Conservation (phyloP, 2,888 invertebrate species). For the Lasioglossum pauxillum region DNA sequence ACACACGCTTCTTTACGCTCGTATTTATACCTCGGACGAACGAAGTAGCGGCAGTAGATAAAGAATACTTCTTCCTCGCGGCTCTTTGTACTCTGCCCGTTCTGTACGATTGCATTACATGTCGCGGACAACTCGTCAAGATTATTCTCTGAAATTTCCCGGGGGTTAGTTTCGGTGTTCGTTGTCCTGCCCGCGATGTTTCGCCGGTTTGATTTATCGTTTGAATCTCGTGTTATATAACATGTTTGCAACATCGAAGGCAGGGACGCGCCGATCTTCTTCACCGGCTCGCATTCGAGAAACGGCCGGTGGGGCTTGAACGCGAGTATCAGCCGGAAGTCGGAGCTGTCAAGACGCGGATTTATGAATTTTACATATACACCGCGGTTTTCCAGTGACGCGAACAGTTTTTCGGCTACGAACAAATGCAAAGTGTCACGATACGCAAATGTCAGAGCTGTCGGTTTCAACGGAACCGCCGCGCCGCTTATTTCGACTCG, state of each 20-base stretch:
- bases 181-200: neutral
- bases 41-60: neutral
- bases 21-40: slow-evolving; percentile 16
- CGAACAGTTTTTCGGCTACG: slow-evolving; percentile 13
- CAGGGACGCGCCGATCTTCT: slow-evolving; percentile 2
- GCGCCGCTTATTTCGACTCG: slow-evolving; percentile 25
- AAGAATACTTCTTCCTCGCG: neutral
- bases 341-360: slow-evolving; percentile 24
- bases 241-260: slow-evolving; percentile 39
- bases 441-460: slow-evolving; percentile 48
- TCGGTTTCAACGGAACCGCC: neutral
- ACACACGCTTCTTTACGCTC: neutral
- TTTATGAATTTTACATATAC: slow-evolving; percentile 41
- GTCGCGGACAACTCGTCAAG: neutral
- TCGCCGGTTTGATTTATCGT: slow-evolving; percentile 33
- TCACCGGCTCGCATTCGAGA: slow-evolving; percentile 28
- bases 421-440: slow-evolving; percentile 55
- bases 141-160: slow-evolving; percentile 5
- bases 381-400: slow-evolving; percentile 3
- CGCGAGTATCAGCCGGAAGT: neutral
- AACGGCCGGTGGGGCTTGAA: slow-evolving; percentile 16
- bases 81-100: neutral
- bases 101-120: slow-evolving; percentile 22
- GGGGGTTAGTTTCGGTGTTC: slow-evolving; percentile 6
- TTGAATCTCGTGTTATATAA: slow-evolving; percentile 51